phyloP scores from a whole-genome alignment of 2,113 vertebrate genomes.

The Henicopernis longicauda region DNA sequence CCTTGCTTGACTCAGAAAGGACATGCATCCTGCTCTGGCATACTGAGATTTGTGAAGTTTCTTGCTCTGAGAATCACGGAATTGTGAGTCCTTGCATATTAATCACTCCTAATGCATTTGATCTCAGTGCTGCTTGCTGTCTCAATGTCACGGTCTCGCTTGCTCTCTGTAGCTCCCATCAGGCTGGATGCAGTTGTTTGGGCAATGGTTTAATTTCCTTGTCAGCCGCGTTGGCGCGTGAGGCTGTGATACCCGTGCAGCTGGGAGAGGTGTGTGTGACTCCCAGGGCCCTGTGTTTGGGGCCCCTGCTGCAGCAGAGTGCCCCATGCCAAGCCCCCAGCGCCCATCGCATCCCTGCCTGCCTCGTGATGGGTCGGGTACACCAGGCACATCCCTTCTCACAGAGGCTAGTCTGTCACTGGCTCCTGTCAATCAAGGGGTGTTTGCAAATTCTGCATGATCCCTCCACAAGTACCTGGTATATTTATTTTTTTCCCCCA shows the following conservation, averaged over 20 bases:
- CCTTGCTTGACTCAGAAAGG: background rate
- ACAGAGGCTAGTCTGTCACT: background rate
- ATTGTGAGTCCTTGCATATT: background rate
- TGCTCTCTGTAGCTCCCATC: background rate
- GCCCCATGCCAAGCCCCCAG: accelerated
- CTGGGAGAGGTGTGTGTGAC: background rate
- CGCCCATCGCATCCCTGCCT: background rate
- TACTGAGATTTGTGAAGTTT: background rate
- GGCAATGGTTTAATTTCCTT: background rate
- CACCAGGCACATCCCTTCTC: background rate
- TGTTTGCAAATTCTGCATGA: background rate
- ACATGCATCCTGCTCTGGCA: background rate
- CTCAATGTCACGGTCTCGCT: accelerated
- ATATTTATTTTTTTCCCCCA: too few relatives aligned
- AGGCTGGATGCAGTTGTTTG: accelerated
- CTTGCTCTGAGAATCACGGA: background rate
- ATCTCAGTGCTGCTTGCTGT: accelerated
- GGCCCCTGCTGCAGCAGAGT: background rate
- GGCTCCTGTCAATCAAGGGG: background rate
- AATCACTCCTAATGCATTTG: background rate
- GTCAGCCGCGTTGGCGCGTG: accelerated
- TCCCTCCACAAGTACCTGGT: background rate
- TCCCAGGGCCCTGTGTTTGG: too few relatives aligned
- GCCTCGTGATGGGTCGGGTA: accelerated
- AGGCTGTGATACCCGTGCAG: background rate